Percentiles rank a stretch among this genome's conserved stretches.
phyloP scores from a whole-genome alignment of 2,113 vertebrate genomes.

The Anoura caudifer region DNA sequence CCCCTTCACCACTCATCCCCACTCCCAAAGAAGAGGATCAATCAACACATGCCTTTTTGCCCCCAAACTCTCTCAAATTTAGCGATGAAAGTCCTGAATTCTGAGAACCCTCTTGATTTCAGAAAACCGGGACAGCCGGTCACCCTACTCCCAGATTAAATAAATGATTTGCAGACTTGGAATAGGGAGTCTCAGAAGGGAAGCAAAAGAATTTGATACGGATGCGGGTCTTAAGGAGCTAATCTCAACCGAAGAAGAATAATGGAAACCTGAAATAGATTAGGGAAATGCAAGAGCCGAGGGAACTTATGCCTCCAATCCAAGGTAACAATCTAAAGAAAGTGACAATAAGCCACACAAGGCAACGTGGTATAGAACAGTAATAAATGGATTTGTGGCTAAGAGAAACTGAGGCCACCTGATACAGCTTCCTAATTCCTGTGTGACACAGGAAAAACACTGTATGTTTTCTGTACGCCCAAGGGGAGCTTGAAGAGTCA shows the following conservation, averaged over 20 bases:
- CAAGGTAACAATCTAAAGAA: not conserved
- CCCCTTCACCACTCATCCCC: not conserved
- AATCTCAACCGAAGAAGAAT: not conserved
- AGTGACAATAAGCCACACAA: not conserved
- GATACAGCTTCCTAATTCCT: not conserved
- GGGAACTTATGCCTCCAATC: not conserved
- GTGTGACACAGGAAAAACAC: not conserved
- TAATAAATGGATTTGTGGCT: not conserved
- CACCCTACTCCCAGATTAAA: not conserved
- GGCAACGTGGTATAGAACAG: not conserved
- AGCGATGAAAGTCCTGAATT: not conserved
- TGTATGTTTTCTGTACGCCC: not conserved
- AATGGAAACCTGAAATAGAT: not conserved
- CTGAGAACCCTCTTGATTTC: not conserved
- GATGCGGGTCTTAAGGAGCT: not conserved
- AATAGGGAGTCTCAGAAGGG: not conserved
- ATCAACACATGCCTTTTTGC: not conserved
- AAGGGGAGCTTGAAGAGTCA: not conserved
- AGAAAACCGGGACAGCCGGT: not conserved
- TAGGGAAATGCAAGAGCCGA: not conserved
- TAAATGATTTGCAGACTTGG: not conserved
- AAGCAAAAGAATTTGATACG: not conserved
- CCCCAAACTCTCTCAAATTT: not conserved
- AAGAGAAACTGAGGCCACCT: not conserved
- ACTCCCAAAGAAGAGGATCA: not conserved